Conservation (phyloP, 2,888 invertebrate genomes). For the Acanthosepion lycidas region DNA sequence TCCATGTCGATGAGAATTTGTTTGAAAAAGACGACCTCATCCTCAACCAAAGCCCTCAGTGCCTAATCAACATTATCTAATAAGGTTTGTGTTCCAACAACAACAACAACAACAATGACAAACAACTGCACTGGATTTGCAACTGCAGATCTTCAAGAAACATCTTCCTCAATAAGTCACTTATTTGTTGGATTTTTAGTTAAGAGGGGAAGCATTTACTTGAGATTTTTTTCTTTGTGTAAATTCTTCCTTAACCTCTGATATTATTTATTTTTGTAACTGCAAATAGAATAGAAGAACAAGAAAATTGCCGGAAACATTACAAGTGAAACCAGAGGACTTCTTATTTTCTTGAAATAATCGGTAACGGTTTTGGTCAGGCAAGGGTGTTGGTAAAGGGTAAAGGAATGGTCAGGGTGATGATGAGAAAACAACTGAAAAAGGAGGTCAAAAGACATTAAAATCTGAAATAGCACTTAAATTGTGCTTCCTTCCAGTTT, state of each 20-base stretch:
- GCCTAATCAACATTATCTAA: conserved; percentile 33
- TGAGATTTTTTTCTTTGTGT: neutral
- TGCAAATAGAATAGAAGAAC: neutral
- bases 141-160: neutral
- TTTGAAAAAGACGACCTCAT: neutral
- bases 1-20: conserved; percentile 22
- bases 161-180: conserved; percentile 1
- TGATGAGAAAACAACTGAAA: neutral
- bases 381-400: neutral
- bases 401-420: neutral
- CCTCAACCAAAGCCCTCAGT: neutral
- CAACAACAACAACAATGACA: neutral
- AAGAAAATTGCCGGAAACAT: conserved; percentile 33
- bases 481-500: neutral
- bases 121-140: neutral
- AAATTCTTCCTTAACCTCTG: neutral
- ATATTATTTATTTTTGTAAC: neutral
- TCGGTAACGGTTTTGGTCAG: neutral
- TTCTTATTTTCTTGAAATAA: neutral
- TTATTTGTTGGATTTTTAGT: neutral
- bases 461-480: neutral
- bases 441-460: neutral
- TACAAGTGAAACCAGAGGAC: neutral
- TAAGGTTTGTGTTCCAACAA: neutral
- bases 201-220: neutral